Percentiles rank a stretch among this genome's conserved stretches.
phyloP scores from a whole-genome alignment of 2,113 vertebrate genomes.

The Xenus cinereus region DNA sequence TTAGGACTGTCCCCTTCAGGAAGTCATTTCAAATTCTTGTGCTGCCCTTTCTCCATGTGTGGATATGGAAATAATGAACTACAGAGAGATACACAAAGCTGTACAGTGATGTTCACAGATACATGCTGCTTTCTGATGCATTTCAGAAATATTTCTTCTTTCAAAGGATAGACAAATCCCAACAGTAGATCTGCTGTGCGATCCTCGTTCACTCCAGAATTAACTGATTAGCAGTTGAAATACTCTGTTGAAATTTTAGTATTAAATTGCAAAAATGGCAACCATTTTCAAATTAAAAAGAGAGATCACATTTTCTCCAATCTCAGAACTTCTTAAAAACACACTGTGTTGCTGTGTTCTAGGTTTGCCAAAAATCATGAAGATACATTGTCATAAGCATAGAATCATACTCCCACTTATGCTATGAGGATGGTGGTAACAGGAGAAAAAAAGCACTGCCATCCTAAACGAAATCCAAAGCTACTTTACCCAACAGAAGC shows the following conservation, averaged over 20 bases:
- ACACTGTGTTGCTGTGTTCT: neutral
- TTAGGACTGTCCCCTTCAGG: neutral
- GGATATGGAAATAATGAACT: neutral
- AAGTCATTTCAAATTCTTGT: neutral
- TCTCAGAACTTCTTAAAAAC: neutral
- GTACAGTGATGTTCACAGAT: neutral
- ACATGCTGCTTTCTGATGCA: neutral
- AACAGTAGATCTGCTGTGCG: neutral
- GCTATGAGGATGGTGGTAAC: neutral
- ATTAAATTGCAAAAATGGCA: neutral
- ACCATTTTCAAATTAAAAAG: neutral
- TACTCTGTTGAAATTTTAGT: neutral
- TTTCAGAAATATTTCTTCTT: neutral
- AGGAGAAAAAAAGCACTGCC: rapidly evolving
- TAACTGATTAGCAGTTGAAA: neutral
- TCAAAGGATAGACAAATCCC: neutral
- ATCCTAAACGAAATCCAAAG: neutral
- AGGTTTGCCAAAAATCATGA: neutral
- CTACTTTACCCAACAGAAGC: neutral
- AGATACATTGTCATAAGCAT: neutral
- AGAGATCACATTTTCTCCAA: neutral
- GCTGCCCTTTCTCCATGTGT: neutral
- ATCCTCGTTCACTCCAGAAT: neutral
- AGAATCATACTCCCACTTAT: neutral
- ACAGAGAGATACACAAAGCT: neutral